phyloP scores from a whole-genome alignment of 2,797 vertebrate genomes.

The Ispidina lecontei region DNA sequence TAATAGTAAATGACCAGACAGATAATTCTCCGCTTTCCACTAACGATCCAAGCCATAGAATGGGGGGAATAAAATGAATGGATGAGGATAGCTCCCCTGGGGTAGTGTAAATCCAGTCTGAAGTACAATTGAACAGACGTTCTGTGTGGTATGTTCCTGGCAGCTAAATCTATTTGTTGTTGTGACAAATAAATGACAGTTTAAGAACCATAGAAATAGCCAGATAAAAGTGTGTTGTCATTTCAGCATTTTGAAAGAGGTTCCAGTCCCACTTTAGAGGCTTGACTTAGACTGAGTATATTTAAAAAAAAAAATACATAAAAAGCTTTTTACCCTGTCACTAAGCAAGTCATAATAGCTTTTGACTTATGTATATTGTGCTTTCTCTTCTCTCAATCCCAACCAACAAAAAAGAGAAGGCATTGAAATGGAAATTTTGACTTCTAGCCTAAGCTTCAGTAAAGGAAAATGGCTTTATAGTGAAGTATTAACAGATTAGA shows the following conservation, averaged over 20 bases:
- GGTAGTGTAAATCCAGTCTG: conserved; percentile 52
- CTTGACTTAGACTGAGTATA: conserved; percentile 33
- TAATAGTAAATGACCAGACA: conserved; percentile 43
- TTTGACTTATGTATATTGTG: conserved; percentile 51
- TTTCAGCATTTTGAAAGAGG: conserved; percentile 60
- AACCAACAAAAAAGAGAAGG: conserved; percentile 50
- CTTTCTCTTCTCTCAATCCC: conserved; percentile 55
- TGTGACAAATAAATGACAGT: conserved; percentile 67
- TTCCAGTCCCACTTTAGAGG: conserved; percentile 53
- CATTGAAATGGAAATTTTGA: conserved; percentile 77
- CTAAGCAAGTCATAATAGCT: conserved; percentile 55
- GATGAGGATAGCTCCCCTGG: not conserved
- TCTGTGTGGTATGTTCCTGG: conserved; percentile 23
- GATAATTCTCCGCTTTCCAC: conserved; percentile 34
- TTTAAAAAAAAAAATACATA: not conserved
- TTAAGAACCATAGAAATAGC: conserved; percentile 62
- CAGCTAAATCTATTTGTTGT: conserved; percentile 43
- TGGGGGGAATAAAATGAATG: conserved; percentile 53
- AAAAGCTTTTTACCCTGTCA: conserved; percentile 63
- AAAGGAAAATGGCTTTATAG: conserved; percentile 64
- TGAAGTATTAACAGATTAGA: conserved; percentile 66
- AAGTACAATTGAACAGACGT: conserved; percentile 49
- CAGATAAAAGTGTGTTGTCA: conserved; percentile 58
- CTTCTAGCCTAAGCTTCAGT: conserved; percentile 66
- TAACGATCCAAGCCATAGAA: conserved; percentile 25